A percentile compares a stretch with the other conserved stretches of the same genome.
phyloP scores from a whole-genome alignment of 2,113 vertebrate species.

The Indicator maculatus region DNA sequence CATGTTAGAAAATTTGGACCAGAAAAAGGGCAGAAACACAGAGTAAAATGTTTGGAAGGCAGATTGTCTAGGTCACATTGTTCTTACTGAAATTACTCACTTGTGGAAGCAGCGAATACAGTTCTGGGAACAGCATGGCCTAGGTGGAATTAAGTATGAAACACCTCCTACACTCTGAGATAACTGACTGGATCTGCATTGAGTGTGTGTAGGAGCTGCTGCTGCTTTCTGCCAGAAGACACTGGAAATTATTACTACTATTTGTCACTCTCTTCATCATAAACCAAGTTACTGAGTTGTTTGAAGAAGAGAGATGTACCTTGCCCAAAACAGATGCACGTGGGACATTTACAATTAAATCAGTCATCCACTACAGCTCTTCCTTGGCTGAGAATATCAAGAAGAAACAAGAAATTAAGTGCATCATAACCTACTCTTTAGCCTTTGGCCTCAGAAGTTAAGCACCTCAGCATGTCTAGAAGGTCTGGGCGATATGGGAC shows the following conservation, averaged over 20 bases:
- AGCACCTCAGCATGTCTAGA: neutral
- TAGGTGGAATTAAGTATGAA: neutral
- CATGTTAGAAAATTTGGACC: neutral
- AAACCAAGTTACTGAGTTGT: neutral
- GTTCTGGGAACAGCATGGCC: neutral
- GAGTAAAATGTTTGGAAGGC: neutral
- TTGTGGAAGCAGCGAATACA: neutral
- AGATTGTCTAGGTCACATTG: neutral
- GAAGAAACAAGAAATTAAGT: neutral
- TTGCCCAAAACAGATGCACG: neutral
- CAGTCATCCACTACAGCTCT: neutral
- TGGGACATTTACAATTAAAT: neutral
- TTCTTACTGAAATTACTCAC: neutral
- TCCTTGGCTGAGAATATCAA: neutral
- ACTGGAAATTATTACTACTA: neutral
- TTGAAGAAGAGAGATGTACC: neutral
- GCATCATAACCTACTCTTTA: neutral
- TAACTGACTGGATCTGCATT: neutral
- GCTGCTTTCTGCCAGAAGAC: neutral
- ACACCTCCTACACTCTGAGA: neutral
- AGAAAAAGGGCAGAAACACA: neutral
- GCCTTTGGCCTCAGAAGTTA: neutral
- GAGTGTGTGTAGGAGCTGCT: neutral
- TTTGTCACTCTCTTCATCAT: slow-evolving; percentile 6
- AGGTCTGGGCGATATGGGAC: fast-evolving